These are phyloP conservation scores for Platynereis dumerilii DNA, from an alignment of 2,888 invertebrate genomes.

Conservation along the genomic window DNA sequence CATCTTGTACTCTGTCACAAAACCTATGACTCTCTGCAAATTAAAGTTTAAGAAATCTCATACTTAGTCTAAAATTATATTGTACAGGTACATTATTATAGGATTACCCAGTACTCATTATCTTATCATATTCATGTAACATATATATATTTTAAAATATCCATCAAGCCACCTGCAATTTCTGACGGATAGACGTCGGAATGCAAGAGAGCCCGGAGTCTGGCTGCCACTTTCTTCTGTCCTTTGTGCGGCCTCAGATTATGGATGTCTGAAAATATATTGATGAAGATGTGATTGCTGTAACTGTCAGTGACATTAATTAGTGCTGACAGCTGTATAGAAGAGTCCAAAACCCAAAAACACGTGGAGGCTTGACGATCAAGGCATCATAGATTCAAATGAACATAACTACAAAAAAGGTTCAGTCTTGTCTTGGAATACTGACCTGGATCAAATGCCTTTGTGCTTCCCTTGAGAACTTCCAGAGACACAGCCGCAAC, in stretches of 20 bases:
- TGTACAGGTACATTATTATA: too few relatives aligned
- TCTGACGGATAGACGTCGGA: conserved; percentile 71
- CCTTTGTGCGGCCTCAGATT: conserved; percentile 71
- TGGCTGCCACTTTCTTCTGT: conserved; percentile 69
- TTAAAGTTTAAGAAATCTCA: too few relatives aligned
- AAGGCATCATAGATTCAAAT: too few relatives aligned
- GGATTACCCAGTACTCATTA: too few relatives aligned
- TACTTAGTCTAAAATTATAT: too few relatives aligned
- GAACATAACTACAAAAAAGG: too few relatives aligned
- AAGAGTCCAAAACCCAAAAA: too few relatives aligned
- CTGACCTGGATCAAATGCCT: conserved; percentile 71
- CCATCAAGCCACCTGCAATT: conserved; percentile 71
- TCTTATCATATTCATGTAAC: too few relatives aligned
- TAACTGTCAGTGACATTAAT: background rate
- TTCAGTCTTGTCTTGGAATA: too few relatives aligned
- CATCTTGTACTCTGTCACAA: conserved; percentile 73
- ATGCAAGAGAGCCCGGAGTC: conserved; percentile 70
- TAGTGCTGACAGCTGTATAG: too few relatives aligned
- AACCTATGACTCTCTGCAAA: conserved; percentile 70
- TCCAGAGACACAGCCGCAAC: conserved; percentile 72
- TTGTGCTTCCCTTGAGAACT: conserved; percentile 72
- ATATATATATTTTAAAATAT: conserved; percentile 2
- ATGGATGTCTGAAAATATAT: conserved; percentile 68
- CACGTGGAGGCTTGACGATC: too few relatives aligned
- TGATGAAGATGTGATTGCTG: background rate